phyloP scores from a whole-genome alignment of 2,888 invertebrate genomes.

The Zeuzera pyrina region DNA sequence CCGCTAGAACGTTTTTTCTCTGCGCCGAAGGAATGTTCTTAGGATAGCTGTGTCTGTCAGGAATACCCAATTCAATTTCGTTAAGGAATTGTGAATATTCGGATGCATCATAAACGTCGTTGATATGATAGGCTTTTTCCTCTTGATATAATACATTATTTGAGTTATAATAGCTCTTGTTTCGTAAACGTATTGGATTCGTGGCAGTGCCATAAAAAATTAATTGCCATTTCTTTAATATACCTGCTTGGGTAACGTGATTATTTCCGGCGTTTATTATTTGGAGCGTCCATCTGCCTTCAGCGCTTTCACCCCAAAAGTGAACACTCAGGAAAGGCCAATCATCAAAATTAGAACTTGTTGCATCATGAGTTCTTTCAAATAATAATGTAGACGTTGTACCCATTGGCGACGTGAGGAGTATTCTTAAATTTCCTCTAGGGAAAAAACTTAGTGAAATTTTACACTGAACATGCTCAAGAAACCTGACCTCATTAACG shows the following conservation, averaged over 20 bases:
- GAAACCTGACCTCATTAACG: constrained; percentile 88
- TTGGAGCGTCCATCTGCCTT: constrained; percentile 90
- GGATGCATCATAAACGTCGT: constrained; percentile 75
- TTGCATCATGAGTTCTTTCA: constrained; percentile 92
- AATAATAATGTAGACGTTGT: constrained; percentile 94
- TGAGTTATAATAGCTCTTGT: constrained; percentile 66
- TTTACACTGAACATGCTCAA: constrained; percentile 98
- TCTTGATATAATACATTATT: constrained; percentile 51
- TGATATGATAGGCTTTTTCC: constrained; percentile 74
- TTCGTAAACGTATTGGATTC: constrained; percentile 84
- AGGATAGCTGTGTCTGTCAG: constrained; percentile 77
- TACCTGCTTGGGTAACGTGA: constrained; percentile 87
- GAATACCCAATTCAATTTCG: constrained; percentile 62
- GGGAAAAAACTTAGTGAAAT: constrained; percentile 93
- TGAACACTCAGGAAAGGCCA: constrained; percentile 99
- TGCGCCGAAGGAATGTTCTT: constrained; percentile 78
- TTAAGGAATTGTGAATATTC: constrained; percentile 72
- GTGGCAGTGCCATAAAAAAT: constrained; percentile 95
- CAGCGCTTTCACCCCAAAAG: constrained; percentile 96
- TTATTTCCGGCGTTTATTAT: constrained; percentile 83
- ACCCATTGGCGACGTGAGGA: constrained; percentile 93
- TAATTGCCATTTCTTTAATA: constrained; percentile 95
- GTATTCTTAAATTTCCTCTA: constrained; percentile 91
- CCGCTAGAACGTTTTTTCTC: constrained; percentile 74
- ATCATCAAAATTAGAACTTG: constrained; percentile 95